Base-by-base conservation (phyloP, 2,113 vertebrate genomes). In the Aix galericulata region DNA sequence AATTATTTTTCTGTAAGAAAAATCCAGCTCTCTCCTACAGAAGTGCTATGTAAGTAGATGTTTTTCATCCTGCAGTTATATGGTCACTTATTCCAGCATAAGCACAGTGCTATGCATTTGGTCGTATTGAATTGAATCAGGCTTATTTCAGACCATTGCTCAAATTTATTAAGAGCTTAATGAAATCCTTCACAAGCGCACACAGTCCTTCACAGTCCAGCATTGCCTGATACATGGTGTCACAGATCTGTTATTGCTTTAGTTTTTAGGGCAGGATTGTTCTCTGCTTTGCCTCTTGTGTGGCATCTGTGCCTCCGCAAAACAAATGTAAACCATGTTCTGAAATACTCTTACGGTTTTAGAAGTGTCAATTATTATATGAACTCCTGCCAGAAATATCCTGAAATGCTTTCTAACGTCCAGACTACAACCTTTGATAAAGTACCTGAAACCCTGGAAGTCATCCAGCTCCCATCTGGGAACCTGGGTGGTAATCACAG, bases 281-380 rank as follows among this genome's bases (percentile, higher is more conserved):
- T 20, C 26, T 3, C 42, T 3, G 12, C 67, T 66, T 79, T 27
- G 17, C 20, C 9, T 7, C 14, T 66, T n/a, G 36, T 11, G 25
- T 31, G 1, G 29, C 6, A 4, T 9, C 36, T 7, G 3, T 25
- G 23, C 15, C 32, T 80, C 67, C 16, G 31, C 16, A 9, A 74
- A 64, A 76, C 8, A 52, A 48, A 44, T 0, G 1, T 2, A 7
- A 72, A 63, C 1, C 32, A 25, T 31, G 2, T 11, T 36, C 3
- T 2, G 52, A 17, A 20, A 25, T 6, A 32, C 15, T 62, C 34
- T 32, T 21, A 11, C 17, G 48, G 52, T 48, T 81, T 38, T 91
- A 42, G 15, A 74, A 66, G 9, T 1, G 11, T 13, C 50, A 8
- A 8, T 67, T 20, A 7, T 11, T 21, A 16, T 4, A 6, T 8